Evolutionary conservation across 1,140 invertebrate genomes (phyloP).

Genomic region (Zaprionus capensis): DNA sequence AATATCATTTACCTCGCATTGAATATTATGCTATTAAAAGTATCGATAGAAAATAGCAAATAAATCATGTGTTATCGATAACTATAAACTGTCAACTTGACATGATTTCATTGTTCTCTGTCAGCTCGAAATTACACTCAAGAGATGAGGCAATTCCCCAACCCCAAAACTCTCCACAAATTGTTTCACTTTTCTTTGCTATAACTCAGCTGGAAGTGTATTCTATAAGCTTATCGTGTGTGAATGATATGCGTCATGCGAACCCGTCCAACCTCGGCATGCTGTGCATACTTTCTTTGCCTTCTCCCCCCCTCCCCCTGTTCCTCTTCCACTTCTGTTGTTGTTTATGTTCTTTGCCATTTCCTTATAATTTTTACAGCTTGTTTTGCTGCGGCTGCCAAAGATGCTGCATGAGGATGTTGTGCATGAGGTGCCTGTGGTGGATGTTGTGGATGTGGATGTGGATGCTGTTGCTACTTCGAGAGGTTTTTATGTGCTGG

Average conservation of each 20-base stretch:
- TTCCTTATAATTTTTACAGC: conserved; percentile 79
- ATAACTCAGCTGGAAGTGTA: not conserved
- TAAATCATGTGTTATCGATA: not conserved
- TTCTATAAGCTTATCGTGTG: not conserved
- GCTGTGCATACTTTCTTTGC: not conserved
- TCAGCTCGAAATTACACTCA: not conserved
- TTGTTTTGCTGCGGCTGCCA: conserved; percentile 60
- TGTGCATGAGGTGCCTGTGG: conserved; percentile 45
- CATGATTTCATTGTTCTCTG: not conserved
- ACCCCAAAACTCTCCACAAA: not conserved
- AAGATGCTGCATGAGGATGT: conserved; percentile 17
- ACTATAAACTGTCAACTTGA: not conserved
- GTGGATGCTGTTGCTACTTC: conserved; percentile 20
- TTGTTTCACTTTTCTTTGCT: not conserved
- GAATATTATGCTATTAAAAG: not conserved
- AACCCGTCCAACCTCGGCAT: conserved; percentile 22
- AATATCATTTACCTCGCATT: conserved; percentile 23
- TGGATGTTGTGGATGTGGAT: conserved; percentile 34
- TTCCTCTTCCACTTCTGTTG: conserved; percentile 10
- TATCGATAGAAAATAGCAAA: not conserved
- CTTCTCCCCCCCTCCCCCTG: not conserved
- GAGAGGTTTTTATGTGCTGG: conserved; percentile 52
- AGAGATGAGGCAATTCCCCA: not conserved
- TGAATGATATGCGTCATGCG: conserved; percentile 38
- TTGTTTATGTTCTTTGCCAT: conserved; percentile 60